A percentile compares a stretch with the other conserved stretches of the same genome.
Evolutionary conservation across 2,113 vertebrate species (phyloP).

Genomic region (Zeus faber): DNA sequence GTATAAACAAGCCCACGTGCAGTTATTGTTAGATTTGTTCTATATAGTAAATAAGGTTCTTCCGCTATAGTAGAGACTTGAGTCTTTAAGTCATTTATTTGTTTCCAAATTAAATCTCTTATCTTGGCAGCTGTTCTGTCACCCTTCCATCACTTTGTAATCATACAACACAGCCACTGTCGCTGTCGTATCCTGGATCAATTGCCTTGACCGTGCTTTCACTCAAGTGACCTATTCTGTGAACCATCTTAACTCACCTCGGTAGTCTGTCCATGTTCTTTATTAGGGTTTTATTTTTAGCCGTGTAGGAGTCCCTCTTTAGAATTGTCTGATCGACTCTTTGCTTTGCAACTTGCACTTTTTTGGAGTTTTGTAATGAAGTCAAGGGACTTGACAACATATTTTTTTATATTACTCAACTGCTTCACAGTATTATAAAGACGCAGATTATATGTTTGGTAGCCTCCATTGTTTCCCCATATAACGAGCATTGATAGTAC

Average conservation of each 20-base stretch:
- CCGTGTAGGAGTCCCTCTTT: too few relatives aligned
- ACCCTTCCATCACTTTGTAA: not conserved
- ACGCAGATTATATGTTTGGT: too few relatives aligned
- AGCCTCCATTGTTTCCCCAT: too few relatives aligned
- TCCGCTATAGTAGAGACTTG: not conserved
- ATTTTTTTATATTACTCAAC: too few relatives aligned
- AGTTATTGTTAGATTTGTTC: not conserved
- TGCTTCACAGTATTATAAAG: too few relatives aligned
- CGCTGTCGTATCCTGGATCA: conserved; percentile 16
- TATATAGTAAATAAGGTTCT: too few relatives aligned
- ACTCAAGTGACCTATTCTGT: conserved; percentile 32
- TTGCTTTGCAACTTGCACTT: not conserved
- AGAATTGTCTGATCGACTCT: too few relatives aligned
- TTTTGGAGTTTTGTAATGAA: too few relatives aligned
- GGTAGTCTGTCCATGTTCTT: too few relatives aligned
- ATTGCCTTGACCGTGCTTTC: conserved; percentile 29
- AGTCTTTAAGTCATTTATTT: not conserved
- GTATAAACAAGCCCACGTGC: not conserved
- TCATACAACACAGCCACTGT: not conserved
- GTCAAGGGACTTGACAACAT: too few relatives aligned
- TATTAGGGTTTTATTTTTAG: too few relatives aligned
- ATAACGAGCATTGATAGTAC: too few relatives aligned
- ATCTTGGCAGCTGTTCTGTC: not conserved
- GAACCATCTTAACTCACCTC: not conserved
- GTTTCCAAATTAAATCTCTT: not conserved